Evolutionary conservation across 2,888 invertebrate genomes (phyloP).

Genomic region (Sinelater perroti): DNA sequence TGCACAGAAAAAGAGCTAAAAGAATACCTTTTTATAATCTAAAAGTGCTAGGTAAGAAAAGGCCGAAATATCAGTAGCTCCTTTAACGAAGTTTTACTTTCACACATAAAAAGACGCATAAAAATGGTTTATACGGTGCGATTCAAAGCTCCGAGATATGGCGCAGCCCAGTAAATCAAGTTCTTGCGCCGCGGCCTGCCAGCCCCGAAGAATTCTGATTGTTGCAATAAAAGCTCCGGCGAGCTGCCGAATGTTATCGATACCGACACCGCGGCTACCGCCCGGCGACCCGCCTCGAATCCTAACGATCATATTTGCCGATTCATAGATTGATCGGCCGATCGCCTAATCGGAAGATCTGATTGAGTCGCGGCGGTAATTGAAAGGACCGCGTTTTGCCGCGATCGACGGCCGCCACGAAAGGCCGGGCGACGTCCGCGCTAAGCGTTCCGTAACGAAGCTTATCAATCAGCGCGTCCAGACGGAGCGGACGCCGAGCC

Average conservation of each 20-base stretch:
- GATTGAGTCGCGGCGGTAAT: constrained; percentile 22
- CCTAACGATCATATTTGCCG: constrained; percentile 16
- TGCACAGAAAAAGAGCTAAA: too few species aligned
- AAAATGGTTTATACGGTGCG: too few species aligned
- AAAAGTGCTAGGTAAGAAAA: too few species aligned
- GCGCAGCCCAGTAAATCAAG: too few species aligned
- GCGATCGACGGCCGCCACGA: constrained; percentile 19
- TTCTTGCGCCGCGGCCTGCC: too few species aligned
- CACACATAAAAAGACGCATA: too few species aligned
- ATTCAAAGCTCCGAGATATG: too few species aligned
- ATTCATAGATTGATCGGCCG: constrained; percentile 14
- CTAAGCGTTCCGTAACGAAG: constrained; percentile 21
- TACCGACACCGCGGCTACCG: constrained; percentile 16
- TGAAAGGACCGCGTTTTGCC: constrained; percentile 21
- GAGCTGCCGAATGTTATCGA: constrained; percentile 13
- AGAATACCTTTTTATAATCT: too few species aligned
- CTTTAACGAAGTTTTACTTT: too few species aligned
- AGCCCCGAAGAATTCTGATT: too few species aligned
- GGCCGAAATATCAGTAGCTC: too few species aligned
- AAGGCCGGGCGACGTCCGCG: constrained; percentile 8
- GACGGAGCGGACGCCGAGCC: constrained; percentile 15
- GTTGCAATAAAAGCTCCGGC: constrained; percentile 4
- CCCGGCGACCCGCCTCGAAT: constrained; percentile 10
- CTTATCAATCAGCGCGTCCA: constrained; percentile 24
- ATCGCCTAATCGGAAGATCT: constrained; percentile 21